These are phyloP conservation scores for Desmophyllum pertusum DNA, from an alignment of 92 coral and sea anemone genomes.

Conservation along the genomic window DNA sequence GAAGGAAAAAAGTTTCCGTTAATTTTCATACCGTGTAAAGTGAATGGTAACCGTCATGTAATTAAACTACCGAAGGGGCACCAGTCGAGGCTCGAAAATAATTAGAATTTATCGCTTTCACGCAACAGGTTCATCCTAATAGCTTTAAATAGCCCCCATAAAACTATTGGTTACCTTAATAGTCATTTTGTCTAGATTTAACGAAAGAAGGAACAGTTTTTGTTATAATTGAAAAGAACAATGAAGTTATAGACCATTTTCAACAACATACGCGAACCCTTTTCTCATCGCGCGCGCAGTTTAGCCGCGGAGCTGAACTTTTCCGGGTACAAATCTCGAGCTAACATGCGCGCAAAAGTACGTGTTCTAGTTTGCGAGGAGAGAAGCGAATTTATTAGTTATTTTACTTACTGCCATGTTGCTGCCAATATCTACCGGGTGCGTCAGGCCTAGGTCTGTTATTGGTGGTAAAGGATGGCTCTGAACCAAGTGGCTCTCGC, in stretches of 20 bases:
- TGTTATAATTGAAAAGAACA: background rate
- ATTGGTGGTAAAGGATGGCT: background rate
- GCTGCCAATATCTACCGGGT: background rate
- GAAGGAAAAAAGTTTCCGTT: no score
- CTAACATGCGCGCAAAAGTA: background rate
- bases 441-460: conserved; percentile 7
- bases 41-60: background rate
- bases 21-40: no score
- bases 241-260: no score
- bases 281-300: no score
- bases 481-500: conserved; percentile 4
- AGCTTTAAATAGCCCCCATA: conserved; percentile 1
- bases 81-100: no score
- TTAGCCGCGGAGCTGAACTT: no score
- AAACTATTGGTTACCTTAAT: conserved; percentile 2
- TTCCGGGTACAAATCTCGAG: no score
- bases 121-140: background rate
- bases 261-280: no score
- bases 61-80: no score
- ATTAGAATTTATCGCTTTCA: background rate
- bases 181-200: background rate
- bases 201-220: background rate
- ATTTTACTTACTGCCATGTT: background rate
- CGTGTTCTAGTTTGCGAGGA: background rate
- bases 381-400: background rate